Evolutionary conservation across 2,797 vertebrate genomes (phyloP).

Genomic region (Paratrypauchen microcephalus): DNA sequence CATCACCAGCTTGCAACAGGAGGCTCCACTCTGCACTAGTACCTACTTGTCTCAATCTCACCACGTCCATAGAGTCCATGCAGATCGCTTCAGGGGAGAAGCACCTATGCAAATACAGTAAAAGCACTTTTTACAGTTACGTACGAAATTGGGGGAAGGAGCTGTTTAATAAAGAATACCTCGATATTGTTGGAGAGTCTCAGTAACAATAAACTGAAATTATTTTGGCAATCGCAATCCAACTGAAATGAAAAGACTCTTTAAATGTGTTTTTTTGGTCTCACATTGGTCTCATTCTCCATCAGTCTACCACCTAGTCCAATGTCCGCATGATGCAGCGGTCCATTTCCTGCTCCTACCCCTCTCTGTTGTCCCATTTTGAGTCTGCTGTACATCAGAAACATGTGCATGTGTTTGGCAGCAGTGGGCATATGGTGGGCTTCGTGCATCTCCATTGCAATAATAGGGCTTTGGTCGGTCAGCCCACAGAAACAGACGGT

Average conservation of each 20-base stretch:
- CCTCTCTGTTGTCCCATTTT: conserved; percentile 11
- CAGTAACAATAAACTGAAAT: not conserved
- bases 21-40: conserved; percentile 1
- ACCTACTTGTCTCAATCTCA: conserved; percentile 30
- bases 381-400: conserved; percentile 38
- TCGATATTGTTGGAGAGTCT: not conserved
- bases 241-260: not conserved
- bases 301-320: too few relatives aligned
- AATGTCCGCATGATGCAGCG: too few relatives aligned
- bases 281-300: too few relatives aligned
- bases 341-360: too few relatives aligned
- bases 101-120: conserved; percentile 23
- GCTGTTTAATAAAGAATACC: too few relatives aligned
- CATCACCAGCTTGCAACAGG: conserved; percentile 28
- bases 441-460: conserved; percentile 33
- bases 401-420: conserved; percentile 16
- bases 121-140: not conserved
- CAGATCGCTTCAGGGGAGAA: conserved; percentile 31
- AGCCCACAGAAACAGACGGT: conserved; percentile 34
- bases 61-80: conserved; percentile 28
- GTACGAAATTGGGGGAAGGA: too few relatives aligned
- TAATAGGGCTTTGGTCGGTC: conserved; percentile 36
- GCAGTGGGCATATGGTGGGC: conserved; percentile 41
- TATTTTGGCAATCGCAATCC: not conserved
- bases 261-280: not conserved